Base-by-base conservation (phyloP, 2,113 vertebrate species). In the Seriola rivoliana region DNA sequence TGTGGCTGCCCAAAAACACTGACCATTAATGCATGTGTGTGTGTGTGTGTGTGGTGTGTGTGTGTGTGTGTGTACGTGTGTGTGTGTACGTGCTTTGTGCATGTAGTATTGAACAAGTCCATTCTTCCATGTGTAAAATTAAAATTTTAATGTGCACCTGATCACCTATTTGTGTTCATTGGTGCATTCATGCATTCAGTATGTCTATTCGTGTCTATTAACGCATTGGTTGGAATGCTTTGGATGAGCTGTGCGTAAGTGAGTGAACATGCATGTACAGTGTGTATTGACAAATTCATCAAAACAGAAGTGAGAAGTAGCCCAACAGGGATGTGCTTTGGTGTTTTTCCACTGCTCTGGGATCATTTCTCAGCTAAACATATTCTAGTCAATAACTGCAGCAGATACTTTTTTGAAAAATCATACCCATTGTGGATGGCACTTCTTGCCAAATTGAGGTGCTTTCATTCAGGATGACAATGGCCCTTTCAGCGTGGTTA, bases 1-100 rank as follows among this genome's bases (percentile, higher is more conserved):
- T 72, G 60, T 71, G 86, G 66, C 78, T 79, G 71, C 58, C 69
- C 76, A 79, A 84, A 81, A 85, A 76, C 81, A 88, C 50, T 92
- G 89, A 86, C 85, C 86, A 82, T 75, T 89, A 82, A 69, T 48
- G 59, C 12, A 4, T 34, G 60, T 13, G 59, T 63, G 55, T 83
- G 73, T 60, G 66, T 62, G 68, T 16, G 8, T 23, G 58, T 9
- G 64, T 63, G 50, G 70, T 57, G 63, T 60, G 68, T 14, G 6
- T 23, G 58, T 5, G 46, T 63, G 50, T 81, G 75, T 52, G 68
- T 42, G 38, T 80, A 52, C 7, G 64, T 63, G 50, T 83, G 70
- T 57, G 63, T 60, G 68, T 14, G 6, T 23, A 52, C 5, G 46
- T 63, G 50, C 23, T 23, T 40, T 69, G 85, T 46, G 81, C 59